Evolutionary conservation across 2,113 vertebrate genomes (phyloP), one percentile per base, ranked within the genome.

Genomic region (Burhinus oedicnemus): DNA sequence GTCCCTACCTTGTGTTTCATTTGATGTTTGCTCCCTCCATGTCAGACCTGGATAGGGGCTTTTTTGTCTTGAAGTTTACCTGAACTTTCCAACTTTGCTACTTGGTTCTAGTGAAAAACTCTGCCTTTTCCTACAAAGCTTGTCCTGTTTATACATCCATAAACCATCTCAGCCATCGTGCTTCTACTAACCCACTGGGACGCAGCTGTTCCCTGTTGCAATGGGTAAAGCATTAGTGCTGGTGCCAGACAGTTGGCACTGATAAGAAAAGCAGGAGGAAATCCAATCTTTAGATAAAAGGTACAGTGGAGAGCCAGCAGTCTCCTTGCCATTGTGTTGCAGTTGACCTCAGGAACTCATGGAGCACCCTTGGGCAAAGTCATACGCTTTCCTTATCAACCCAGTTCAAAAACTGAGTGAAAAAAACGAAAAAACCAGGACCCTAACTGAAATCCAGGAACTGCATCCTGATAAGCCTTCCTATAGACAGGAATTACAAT

Each of bases 101-200:
- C 12, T 45, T 62, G 25, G 15, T 47, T 83, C 44, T 74, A 16
- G 1, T 38, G n/a, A 69, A 69, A 26, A 11, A 21, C 27, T 83
- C 13, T 69, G 34, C 10, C 23, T 40, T 90, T 81, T 45, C 34
- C 25, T 81, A 29, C 11, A 77, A 61, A 65, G 18, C 36, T n/a
- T 42, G 7, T 27, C n/a, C 12, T 54, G 34, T 52, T 83, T 47
- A 23, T 74, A 45, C 26, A 60, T 40, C 77, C 2, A 4, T 65
- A 82, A 91, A 27, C 64, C 20, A 14, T 16, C 44, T 65, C 1
- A 2, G 54, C n/a, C 68, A 8, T 5, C 0, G 0, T 74, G 40
- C 40, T 81, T 42, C 69, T 64, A 4, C 36, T 51, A 47, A n/a
- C 15, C 9, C 44, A 51, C 36, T 77, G 62, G 40, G 76, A 29